Conservation (phyloP, 2,888 invertebrate species). For the Pandemis heparana region DNA sequence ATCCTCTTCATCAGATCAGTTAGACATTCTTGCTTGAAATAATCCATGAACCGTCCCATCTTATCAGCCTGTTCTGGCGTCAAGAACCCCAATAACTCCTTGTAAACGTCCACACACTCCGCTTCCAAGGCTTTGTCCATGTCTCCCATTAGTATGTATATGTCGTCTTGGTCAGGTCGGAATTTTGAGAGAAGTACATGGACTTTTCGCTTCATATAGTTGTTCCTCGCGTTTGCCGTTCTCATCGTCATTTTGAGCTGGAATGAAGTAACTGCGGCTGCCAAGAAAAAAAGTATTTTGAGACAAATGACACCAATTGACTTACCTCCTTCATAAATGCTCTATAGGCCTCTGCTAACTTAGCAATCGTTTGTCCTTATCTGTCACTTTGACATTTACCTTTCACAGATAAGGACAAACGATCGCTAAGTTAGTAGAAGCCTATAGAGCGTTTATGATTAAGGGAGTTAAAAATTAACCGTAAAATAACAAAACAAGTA, state of each 20-base stretch:
- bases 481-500: too few relatives aligned
- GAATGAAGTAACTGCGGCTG: conserved; percentile 66
- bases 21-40: conserved; percentile 65
- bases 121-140: conserved; percentile 53
- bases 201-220: conserved; percentile 54
- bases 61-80: conserved; percentile 71
- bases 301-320: too few relatives aligned
- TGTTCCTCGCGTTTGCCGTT: conserved; percentile 48
- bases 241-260: conserved; percentile 61
- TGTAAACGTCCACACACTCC: conserved; percentile 64
- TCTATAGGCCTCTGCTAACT: too few relatives aligned
- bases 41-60: conserved; percentile 64
- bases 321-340: too few relatives aligned
- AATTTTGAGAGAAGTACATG: conserved; percentile 57
- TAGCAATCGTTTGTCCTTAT: too few relatives aligned
- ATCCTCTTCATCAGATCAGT: conserved; percentile 62
- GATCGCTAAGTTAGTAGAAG: too few relatives aligned
- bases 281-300: too few relatives aligned
- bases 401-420: too few relatives aligned
- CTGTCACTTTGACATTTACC: too few relatives aligned
- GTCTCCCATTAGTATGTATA: conserved; percentile 52
- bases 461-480: too few relatives aligned
- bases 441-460: too few relatives aligned
- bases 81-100: conserved; percentile 71
- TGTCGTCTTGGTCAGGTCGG: conserved; percentile 54